Evolutionary conservation across 2,888 invertebrate species (phyloP).

Genomic region (Sialis lutaria): DNA sequence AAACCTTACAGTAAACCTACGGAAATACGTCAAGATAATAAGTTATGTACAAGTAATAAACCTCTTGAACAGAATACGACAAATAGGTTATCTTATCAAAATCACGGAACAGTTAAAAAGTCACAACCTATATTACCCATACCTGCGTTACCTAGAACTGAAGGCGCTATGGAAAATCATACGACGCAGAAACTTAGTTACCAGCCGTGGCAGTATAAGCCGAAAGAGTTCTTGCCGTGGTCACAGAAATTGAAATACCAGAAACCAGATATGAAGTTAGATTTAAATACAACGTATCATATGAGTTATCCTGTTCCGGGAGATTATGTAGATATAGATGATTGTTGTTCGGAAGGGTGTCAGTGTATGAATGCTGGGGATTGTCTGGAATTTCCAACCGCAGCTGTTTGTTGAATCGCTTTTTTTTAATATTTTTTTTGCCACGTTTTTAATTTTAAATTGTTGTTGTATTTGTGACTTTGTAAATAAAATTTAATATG

Average conservation of each 20-base stretch:
- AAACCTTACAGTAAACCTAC: conserved; percentile 35
- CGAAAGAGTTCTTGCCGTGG: conserved; percentile 26
- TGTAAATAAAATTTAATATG: background rate
- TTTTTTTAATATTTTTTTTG: background rate
- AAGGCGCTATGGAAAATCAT: conserved; percentile 12
- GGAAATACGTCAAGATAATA: conserved; percentile 21
- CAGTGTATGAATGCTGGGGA: conserved; percentile 18
- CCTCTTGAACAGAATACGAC: conserved; percentile 32
- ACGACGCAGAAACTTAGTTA: conserved; percentile 25
- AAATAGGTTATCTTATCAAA: conserved; percentile 35
- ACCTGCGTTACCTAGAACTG: conserved; percentile 16
- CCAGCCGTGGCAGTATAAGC: conserved; percentile 24
- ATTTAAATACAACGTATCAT: conserved; percentile 40
- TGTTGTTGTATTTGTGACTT: background rate
- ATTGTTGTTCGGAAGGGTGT: conserved; percentile 34
- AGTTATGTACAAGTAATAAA: conserved; percentile 22
- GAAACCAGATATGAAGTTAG: conserved; percentile 27
- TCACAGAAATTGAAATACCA: conserved; percentile 23
- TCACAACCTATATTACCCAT: conserved; percentile 17
- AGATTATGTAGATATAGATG: conserved; percentile 34
- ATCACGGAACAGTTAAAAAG: conserved; percentile 22
- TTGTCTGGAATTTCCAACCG: background rate
- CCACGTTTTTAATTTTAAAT: background rate
- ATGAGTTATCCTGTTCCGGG: conserved; percentile 43
- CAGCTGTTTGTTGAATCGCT: background rate